Percentiles rank a stretch among this genome's conserved stretches.
Conservation (phyloP, 2,888 invertebrate genomes). For the Tachina fera region DNA sequence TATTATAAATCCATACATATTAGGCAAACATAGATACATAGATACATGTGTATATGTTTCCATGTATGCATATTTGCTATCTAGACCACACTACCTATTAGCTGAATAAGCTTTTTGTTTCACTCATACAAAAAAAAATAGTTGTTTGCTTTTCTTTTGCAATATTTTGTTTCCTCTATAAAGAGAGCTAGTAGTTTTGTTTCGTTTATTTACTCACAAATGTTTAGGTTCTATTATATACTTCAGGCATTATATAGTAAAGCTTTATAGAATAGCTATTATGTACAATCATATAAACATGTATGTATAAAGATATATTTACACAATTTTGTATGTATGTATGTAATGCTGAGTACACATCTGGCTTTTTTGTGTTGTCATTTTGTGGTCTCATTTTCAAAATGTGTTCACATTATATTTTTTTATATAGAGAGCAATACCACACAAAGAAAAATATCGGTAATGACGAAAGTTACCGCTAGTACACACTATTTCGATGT, state of each 20-base stretch:
- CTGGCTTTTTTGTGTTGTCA: too few species aligned
- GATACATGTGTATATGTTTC: neutral
- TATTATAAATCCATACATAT: neutral
- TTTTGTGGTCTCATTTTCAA: too few species aligned
- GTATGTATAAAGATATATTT: neutral
- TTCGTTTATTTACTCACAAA: neutral
- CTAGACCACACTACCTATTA: slow-evolving; percentile 24
- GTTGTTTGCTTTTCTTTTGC: slow-evolving; percentile 2
- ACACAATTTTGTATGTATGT: neutral
- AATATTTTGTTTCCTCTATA: neutral
- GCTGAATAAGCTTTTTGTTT: slow-evolving; percentile 53
- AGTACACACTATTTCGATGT: too few species aligned
- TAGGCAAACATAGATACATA: neutral
- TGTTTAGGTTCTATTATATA: slow-evolving; percentile 5
- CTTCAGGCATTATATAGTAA: neutral
- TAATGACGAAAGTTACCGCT: too few species aligned
- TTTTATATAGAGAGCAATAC: too few species aligned
- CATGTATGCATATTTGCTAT: neutral
- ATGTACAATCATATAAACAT: neutral
- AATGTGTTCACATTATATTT: too few species aligned
- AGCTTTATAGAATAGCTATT: neutral
- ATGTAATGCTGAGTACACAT: too few species aligned
- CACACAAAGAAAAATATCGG: too few species aligned
- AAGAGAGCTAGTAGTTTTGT: slow-evolving; percentile 19
- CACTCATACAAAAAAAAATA: slow-evolving; percentile 2